Conservation (phyloP, 2,113 vertebrate genomes). For the Macroglossus sobrinus region DNA sequence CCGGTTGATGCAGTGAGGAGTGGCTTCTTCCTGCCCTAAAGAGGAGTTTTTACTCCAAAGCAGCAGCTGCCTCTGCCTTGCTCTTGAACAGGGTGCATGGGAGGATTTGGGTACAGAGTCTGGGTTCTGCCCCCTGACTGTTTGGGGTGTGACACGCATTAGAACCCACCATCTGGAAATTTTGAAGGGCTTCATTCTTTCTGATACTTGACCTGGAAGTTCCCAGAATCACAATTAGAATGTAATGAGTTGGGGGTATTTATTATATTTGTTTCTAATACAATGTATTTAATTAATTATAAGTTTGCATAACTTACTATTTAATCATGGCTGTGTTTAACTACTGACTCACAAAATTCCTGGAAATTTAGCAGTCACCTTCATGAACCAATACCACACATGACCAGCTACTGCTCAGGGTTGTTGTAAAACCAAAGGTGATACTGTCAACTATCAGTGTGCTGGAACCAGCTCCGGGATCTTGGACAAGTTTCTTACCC, state of each 20-base stretch:
- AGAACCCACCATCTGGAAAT: not conserved
- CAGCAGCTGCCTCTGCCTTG: not conserved
- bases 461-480: not conserved
- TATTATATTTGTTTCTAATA: not conserved
- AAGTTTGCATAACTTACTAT: not conserved
- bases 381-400: not conserved
- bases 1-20: constrained; percentile 41
- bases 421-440: constrained; percentile 1
- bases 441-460: not conserved
- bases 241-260: not conserved
- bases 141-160: not conserved
- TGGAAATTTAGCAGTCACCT: not conserved
- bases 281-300: constrained; percentile 1
- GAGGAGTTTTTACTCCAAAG: constrained; percentile 1
- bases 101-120: not conserved
- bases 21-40: not conserved
- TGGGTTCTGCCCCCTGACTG: not conserved
- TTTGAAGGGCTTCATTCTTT: not conserved
- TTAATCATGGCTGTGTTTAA: constrained; percentile 19
- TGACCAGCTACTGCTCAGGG: not conserved
- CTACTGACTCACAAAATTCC: constrained; percentile 31
- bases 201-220: not conserved
- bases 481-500: not conserved
- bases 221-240: not conserved
- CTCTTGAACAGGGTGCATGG: not conserved